These are phyloP conservation scores for Argyresthia goedartella DNA, from an alignment of 2,888 invertebrate species.

Conservation along the genomic window DNA sequence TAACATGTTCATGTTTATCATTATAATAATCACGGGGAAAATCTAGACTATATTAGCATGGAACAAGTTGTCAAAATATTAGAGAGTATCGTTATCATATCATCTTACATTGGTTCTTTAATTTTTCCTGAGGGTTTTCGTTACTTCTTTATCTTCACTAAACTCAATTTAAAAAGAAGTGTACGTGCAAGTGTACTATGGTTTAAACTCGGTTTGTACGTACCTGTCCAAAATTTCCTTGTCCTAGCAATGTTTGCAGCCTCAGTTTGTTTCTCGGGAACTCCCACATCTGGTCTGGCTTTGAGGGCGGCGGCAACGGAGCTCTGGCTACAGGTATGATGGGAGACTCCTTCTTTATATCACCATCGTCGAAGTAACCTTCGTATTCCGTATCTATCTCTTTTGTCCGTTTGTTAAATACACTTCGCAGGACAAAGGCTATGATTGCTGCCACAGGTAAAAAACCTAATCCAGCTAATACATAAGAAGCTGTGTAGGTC, in stretches of 20 bases:
- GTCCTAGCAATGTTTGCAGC: constrained; percentile 83
- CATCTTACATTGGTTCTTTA: too few relatives aligned
- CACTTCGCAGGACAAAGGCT: constrained; percentile 65
- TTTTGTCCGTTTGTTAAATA: constrained; percentile 67
- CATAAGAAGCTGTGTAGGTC: constrained; percentile 72
- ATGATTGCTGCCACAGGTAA: constrained; percentile 71
- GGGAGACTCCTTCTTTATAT: constrained; percentile 60
- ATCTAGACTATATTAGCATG: too few relatives aligned
- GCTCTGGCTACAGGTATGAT: constrained; percentile 69
- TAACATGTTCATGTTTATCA: too few relatives aligned
- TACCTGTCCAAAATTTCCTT: constrained; percentile 88
- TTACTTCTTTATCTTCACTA: too few relatives aligned
- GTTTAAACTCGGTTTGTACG: constrained; percentile 3
- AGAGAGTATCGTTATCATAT: too few relatives aligned
- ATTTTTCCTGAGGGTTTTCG: too few relatives aligned
- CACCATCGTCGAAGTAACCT: constrained; percentile 72
- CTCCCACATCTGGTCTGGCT: constrained; percentile 77
- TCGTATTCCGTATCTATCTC: constrained; percentile 71
- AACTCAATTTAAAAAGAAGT: too few relatives aligned
- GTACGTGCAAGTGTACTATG: too few relatives aligned
- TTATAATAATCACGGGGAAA: too few relatives aligned
- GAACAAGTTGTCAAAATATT: too few relatives aligned
- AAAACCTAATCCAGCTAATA: constrained; percentile 72
- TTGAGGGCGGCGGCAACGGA: constrained; percentile 62
- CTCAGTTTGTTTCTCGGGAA: constrained; percentile 83